Evolutionary conservation across 2,888 invertebrate genomes (phyloP).

Genomic region (Ellobium chinense): DNA sequence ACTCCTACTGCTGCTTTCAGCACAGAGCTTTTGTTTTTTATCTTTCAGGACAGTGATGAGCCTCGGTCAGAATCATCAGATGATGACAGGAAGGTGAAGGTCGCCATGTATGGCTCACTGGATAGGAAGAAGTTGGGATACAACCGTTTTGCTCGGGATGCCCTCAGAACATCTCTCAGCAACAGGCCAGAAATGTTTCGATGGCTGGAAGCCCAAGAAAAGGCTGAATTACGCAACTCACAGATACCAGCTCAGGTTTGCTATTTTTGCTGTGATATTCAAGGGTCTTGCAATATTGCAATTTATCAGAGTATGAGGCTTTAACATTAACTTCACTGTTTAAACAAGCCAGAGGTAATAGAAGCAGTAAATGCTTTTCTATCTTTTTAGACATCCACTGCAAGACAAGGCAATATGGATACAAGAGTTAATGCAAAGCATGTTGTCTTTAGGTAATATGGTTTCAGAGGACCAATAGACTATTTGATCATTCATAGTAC

Average conservation of each 20-base stretch:
- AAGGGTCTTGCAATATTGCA: too few relatives aligned
- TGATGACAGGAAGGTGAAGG: constrained; percentile 46
- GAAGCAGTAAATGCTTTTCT: too few relatives aligned
- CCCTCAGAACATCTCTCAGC: constrained; percentile 89
- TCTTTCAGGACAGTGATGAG: constrained; percentile 56
- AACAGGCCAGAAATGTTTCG: constrained; percentile 82
- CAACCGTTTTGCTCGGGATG: constrained; percentile 81
- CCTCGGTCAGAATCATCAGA: constrained; percentile 57
- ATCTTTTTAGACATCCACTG: too few relatives aligned
- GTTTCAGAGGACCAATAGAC: too few relatives aligned
- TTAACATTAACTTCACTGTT: too few relatives aligned
- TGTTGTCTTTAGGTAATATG: too few relatives aligned
- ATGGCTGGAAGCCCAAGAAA: constrained; percentile 88
- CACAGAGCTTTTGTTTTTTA: constrained; percentile 8
- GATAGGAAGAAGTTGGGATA: constrained; percentile 53
- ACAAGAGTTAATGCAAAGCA: too few relatives aligned
- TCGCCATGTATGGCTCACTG: constrained; percentile 38
- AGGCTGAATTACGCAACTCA: constrained; percentile 24
- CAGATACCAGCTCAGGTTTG: constrained; percentile 25
- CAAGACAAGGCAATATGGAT: too few relatives aligned
- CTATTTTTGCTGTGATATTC: neutral
- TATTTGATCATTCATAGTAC: too few relatives aligned
- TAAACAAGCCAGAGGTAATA: too few relatives aligned
- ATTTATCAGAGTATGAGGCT: too few relatives aligned
- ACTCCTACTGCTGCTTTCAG: too few relatives aligned